Conservation (phyloP, 2,797 vertebrate genomes). For the Anableps anableps region DNA sequence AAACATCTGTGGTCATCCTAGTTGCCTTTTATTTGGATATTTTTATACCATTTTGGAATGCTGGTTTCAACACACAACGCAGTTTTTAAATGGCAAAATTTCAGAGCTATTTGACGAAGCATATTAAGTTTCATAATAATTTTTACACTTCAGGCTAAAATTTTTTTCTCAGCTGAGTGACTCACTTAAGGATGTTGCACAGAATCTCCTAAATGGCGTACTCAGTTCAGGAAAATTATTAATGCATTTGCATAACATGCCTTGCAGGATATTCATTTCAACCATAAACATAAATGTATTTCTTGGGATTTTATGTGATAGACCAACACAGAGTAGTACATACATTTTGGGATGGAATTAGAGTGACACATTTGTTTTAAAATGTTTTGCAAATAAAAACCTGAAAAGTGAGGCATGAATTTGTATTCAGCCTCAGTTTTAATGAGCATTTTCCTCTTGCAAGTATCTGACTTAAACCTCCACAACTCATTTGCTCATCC, state of each 20-base stretch:
- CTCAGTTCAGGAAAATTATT: constrained; percentile 13
- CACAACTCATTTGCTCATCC: neutral
- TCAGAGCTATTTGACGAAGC: neutral
- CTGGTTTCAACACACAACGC: neutral
- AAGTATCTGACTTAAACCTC: neutral
- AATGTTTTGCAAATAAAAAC: neutral
- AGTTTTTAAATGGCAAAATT: constrained; percentile 6
- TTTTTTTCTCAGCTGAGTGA: neutral
- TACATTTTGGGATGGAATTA: neutral
- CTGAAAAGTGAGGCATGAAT: neutral
- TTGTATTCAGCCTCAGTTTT: neutral
- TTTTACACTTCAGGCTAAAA: neutral
- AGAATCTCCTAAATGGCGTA: neutral
- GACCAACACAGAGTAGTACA: neutral
- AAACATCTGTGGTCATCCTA: constrained; percentile 4
- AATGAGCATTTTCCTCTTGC: neutral
- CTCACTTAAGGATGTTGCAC: constrained; percentile 3
- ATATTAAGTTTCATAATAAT: neutral
- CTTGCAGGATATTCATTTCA: neutral
- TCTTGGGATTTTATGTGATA: neutral
- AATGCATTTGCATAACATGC: constrained; percentile 4
- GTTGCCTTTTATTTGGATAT: constrained; percentile 19
- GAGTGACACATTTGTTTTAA: neutral
- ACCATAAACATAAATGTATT: neutral
- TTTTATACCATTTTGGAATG: constrained; percentile 5